phyloP scores from a whole-genome alignment of 2,888 invertebrate species.

The Dioctria rufipes region DNA sequence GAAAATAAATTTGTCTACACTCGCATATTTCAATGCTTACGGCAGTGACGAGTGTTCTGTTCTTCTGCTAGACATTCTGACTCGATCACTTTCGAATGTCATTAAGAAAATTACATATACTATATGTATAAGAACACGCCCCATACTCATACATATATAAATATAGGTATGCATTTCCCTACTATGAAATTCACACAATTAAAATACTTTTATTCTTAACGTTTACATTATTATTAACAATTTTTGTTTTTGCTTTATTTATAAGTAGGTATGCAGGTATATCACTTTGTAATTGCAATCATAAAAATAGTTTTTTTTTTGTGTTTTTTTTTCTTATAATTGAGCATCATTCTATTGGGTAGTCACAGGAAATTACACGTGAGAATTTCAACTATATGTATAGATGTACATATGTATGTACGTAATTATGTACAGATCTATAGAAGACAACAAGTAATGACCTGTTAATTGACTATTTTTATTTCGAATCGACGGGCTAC shows the following conservation, averaged over 20 bases:
- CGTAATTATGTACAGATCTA: too few species aligned
- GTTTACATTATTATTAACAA: too few species aligned
- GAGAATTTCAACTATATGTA: too few species aligned
- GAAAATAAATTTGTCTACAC: conserved; percentile 44
- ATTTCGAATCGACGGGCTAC: neutral
- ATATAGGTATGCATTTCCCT: neutral
- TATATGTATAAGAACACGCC: neutral
- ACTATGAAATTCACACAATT: neutral
- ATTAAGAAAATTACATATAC: conserved; percentile 17
- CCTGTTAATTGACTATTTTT: conserved; percentile 13
- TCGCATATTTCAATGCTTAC: conserved; percentile 28
- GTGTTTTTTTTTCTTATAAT: neutral
- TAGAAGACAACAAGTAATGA: neutral
- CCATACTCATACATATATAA: conserved; percentile 2
- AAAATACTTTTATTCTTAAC: neutral
- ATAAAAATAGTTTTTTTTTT: neutral
- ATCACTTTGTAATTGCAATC: conserved; percentile 8
- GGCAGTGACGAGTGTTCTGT: conserved; percentile 28
- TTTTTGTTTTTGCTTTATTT: too few species aligned
- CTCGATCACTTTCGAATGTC: conserved; percentile 34
- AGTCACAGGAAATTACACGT: too few species aligned
- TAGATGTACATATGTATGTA: too few species aligned
- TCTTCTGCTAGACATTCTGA: conserved; percentile 47
- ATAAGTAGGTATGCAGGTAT: neutral
- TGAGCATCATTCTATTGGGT: too few species aligned